Percentiles rank a stretch among this genome's conserved stretches.
Evolutionary conservation across 1,140 invertebrate genomes (phyloP).

Genomic region (Scaptodrosophila lebanonensis): DNA sequence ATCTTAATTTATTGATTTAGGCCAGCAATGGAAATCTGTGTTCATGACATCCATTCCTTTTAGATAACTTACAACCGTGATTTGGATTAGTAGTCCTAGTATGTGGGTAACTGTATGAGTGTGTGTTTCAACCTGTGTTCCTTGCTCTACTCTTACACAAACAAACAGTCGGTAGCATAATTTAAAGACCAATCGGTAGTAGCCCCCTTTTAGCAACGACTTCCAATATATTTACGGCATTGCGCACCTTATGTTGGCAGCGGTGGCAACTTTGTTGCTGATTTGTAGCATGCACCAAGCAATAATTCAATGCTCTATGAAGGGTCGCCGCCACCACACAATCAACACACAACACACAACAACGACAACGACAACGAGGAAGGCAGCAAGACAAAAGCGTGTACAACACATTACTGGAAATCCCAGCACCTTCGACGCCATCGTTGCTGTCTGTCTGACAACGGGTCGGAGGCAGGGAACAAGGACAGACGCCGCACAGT

Average conservation of each 20-base stretch:
- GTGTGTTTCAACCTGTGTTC: no score
- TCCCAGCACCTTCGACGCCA: slow-evolving; percentile 59
- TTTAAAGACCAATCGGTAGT: slow-evolving; percentile 33
- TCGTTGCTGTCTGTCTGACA: slow-evolving; percentile 33
- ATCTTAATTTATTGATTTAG: no score
- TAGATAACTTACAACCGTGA: no score
- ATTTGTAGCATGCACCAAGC: slow-evolving; percentile 68
- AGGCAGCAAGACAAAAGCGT: slow-evolving; percentile 6
- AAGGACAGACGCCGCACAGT: slow-evolving; percentile 8
- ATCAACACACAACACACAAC: neutral
- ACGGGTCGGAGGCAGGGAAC: neutral
- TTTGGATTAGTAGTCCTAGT: no score
- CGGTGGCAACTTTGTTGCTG: slow-evolving; percentile 46
- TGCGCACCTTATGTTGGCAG: slow-evolving; percentile 3
- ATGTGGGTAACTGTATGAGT: no score
- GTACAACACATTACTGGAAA: slow-evolving; percentile 52
- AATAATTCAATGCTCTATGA: slow-evolving; percentile 65
- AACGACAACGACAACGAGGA: neutral
- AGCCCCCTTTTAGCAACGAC: slow-evolving; percentile 13
- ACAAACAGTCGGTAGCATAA: slow-evolving; percentile 38
- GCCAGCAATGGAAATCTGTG: no score
- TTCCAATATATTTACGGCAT: neutral
- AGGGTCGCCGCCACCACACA: neutral
- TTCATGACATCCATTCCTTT: no score
- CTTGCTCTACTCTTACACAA: neutral